Evolutionary conservation across 2,113 vertebrate genomes (phyloP), one percentile per base, ranked within the genome.

Genomic region (Bagarius yarrelli): DNA sequence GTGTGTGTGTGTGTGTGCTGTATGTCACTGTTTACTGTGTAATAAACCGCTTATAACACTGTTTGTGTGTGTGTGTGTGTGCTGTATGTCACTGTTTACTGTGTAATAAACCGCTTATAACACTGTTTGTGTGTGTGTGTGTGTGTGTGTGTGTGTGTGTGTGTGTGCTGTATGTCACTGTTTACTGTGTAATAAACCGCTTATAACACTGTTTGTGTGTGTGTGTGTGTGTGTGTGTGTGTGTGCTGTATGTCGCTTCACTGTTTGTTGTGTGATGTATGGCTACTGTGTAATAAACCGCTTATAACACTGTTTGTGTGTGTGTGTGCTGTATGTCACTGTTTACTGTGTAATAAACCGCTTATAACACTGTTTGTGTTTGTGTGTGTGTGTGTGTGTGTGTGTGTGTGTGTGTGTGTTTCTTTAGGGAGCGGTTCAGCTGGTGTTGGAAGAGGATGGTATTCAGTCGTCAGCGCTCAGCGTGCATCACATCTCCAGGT

Each of bases 401-500:
- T 13, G 6, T 74, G 0, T 16, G 14, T 83, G n/a, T 82, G 5
- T 14, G 14, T 73, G 47, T 25, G 66, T 25, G 67, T 67, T 74
- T 72, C 76, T 14, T 79, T 87, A 99, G 98, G 94, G 90, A 55
- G 90, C 91, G 0, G 78, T 93, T 71, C 71, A 89, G 76, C 87
- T 99, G 36, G 91, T 86, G 0, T 97, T 99, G 91, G 91, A 95
- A 85, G 95, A 96, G 52, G 93, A 95, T 84, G 91, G 74, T 57
- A 73, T 89, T 23, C 91, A 93, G 71, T 90, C 94, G 0, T 92
- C 96, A 18, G 92, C 96, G 70, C 93, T 99, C 83, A 84, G 47
- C 0, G 85, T 99, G 73, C 90, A 91, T 70, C 87, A 86, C 3
- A 93, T 98, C 32, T 91, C 91, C 71, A 95, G 90, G 40, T 83